Evolutionary conservation across 2,888 invertebrate genomes (phyloP), one percentile per base, ranked within the genome.

Genomic region (Petrophora chlorosata): DNA sequence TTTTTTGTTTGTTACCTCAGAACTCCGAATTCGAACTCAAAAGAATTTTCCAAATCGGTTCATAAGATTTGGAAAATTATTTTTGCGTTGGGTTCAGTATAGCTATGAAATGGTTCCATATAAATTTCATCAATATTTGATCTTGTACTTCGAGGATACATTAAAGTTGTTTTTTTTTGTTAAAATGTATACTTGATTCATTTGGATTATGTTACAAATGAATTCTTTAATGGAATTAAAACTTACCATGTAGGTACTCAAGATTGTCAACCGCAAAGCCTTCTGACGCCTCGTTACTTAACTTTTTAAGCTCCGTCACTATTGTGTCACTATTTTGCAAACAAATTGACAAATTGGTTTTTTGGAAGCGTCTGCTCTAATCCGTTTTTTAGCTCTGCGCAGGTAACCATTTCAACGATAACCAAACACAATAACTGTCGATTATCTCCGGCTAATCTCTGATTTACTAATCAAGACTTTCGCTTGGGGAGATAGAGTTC

Each of bases 341-440:
- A 59, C 55, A 56, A 52, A 42, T 49, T 53, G 52, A 56, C 51
- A 54, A 38, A 39, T 43, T 34, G 22, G 10, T 33, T 46, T 56
- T 52, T 53, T 44, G 19, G 26, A 29, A 52, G 26, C 40, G 48
- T 17, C 55, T 3, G n/a, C 34, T 76, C 75, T 78, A 67, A 69
- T 67, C 66, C 58, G n/a, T 19, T 65, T 64, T 59, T 58, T 68
- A 69, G 56, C 64, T 71, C 76, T 72, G 34, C 48, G 28, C 56
- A 68, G 56, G 50, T 57, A 54, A 38, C 53, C 43, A 50, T 50
- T 53, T 48, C 78, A 82, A 74, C 82, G 82, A 85, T 85, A 85
- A 82, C 85, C 85, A 85, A 88, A 88, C 74, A 86, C 84, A 85
- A 83, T 87, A 87, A 80, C 79, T 73, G 79, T 67, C 76, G 77